Evolutionary conservation across 2,113 vertebrate genomes (phyloP), one percentile per base, ranked within the genome.

Genomic region (Triplophysa rosa): DNA sequence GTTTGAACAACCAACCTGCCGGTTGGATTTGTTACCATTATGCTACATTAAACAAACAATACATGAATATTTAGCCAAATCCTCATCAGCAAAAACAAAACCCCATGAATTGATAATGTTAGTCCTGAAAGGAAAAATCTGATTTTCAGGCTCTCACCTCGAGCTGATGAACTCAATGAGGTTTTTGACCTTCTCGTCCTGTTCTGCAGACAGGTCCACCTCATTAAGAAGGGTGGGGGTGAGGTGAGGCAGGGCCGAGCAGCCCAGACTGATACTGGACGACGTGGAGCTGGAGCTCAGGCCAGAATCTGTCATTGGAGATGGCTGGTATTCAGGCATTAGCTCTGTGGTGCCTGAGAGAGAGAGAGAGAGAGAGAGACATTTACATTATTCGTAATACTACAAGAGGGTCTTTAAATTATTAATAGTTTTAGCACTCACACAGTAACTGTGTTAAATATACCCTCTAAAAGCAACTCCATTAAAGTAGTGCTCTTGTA

Each of bases 111-210:
- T 45, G 11, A 45, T 17, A 17, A 54, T 16, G 17, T 16, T 19
- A 21, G 37, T 19, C 1, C 11, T 40, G 9, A 72, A 3, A 59
- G 19, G 1, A 14, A 16, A 2, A 72, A 59, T 23, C 10, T 59
- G 70, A 23, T 37, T 16, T 13, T 21, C 11, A 7, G 16, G 24
- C n/a, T 1, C 87, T 92, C 91, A 99, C 98, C 97, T 98, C 84
- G 98, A 97, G 84, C 96, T 98, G 87, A 99, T 96, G 86, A 99
- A 99, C 86, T 99, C 97, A 77, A 99, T 97, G 82, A 99, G 98
- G 78, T 95, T 93, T 93, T 96, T 98, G 84, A 97, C 94, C 90
- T 98, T 97, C 88, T 97, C 94, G 56, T 98, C 96, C 84, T 97
- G 97, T 84, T 98, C 97, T 76, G 91, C 93, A n/a, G 94, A 91